Evolutionary conservation across 2,888 invertebrate genomes (phyloP).

Genomic region (Philaethria dido): DNA sequence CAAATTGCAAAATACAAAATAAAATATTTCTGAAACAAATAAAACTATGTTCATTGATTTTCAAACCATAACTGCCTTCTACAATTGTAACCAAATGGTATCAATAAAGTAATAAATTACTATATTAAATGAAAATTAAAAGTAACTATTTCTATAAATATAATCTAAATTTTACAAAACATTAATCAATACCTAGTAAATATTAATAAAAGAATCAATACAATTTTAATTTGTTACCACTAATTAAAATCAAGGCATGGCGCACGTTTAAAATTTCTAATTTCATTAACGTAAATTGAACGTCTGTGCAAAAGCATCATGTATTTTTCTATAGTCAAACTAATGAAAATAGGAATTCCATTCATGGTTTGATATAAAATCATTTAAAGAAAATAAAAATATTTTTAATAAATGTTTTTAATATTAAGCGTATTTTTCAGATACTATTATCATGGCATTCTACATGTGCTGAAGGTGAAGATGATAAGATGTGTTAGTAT

Average conservation of each 20-base stretch:
- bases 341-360: constrained; percentile 52
- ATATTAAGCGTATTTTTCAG: constrained; percentile 41
- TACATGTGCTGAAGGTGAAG: constrained; percentile 48
- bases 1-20: no score
- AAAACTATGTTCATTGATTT: not conserved
- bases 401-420: not conserved
- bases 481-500: constrained; percentile 55
- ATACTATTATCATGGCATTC: constrained; percentile 46
- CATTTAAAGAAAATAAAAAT: not conserved
- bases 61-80: not conserved
- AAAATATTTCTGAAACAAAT: no score
- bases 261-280: constrained; percentile 39
- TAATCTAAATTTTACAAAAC: not conserved
- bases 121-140: not conserved
- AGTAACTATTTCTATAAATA: not conserved
- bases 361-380: constrained; percentile 50
- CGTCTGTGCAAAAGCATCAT: constrained; percentile 27
- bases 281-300: constrained; percentile 22
- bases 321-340: constrained; percentile 33
- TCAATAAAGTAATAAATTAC: not conserved
- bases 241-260: constrained; percentile 63
- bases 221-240: constrained; percentile 27
- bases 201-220: constrained; percentile 47
- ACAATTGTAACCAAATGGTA: not conserved
- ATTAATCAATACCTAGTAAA: constrained; percentile 38